A percentile compares a stretch with the other conserved stretches of the same genome.
These are phyloP conservation scores for Cliona cf. orientalis DNA, from an alignment of 37 sponge, comb jelly and placozoan genomes.

Conservation along the genomic window DNA sequence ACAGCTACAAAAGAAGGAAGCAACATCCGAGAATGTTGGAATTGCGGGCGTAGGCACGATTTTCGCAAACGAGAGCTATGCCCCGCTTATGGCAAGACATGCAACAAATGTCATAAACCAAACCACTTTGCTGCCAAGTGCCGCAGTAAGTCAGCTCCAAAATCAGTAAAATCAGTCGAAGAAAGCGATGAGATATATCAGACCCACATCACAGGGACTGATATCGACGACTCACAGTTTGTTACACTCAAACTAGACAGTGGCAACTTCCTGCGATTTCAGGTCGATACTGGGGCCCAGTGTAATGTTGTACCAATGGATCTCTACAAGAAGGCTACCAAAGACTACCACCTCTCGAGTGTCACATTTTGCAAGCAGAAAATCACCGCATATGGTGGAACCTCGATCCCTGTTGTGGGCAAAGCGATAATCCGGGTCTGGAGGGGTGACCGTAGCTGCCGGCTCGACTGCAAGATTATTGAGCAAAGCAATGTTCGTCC, in stretches of 20 bases:
- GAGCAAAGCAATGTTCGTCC: conserved; percentile 6
- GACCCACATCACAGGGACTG: background rate
- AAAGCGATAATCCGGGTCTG: background rate
- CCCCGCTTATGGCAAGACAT: conserved; percentile 64
- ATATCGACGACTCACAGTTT: conserved; percentile 44
- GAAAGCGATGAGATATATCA: conserved; percentile 17
- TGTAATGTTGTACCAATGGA: conserved; percentile 41
- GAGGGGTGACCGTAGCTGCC: conserved; percentile 3
- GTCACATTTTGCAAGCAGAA: background rate
- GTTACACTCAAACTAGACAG: conserved; percentile 41
- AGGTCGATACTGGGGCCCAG: conserved; percentile 53
- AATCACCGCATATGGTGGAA: conserved; percentile 37
- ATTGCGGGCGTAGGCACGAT: conserved; percentile 41
- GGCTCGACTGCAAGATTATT: conserved; percentile 27
- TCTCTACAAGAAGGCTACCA: conserved; percentile 41
- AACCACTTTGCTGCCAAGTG: conserved; percentile 63
- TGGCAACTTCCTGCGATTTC: conserved; percentile 38
- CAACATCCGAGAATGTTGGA: conserved; percentile 17
- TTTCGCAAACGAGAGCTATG: conserved; percentile 38
- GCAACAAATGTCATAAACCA: conserved; percentile 54
- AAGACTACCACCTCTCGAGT: conserved; percentile 4
- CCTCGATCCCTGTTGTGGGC: conserved; percentile 44
- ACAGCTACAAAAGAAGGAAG: background rate
- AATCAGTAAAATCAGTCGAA: background rate
- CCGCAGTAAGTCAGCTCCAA: background rate